These are phyloP conservation scores for Drosophila mayaguana DNA, from an alignment of 2,888 invertebrate species.

Conservation along the genomic window DNA sequence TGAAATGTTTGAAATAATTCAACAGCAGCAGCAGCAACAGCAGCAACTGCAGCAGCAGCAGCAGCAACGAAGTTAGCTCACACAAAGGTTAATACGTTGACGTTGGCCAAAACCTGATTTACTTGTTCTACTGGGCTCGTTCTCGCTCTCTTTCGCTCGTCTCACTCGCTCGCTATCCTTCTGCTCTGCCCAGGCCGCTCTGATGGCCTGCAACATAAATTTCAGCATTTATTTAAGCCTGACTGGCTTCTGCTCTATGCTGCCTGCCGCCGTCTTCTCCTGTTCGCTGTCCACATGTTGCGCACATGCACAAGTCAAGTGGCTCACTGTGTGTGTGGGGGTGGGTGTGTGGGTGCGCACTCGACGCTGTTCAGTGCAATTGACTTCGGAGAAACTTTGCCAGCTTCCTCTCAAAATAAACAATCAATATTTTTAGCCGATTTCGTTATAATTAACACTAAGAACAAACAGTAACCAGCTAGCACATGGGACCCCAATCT, in stretches of 20 bases:
- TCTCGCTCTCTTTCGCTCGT: background rate
- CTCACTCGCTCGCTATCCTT: constrained; percentile 17
- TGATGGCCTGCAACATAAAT: constrained; percentile 43
- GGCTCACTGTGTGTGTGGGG: constrained; percentile 1
- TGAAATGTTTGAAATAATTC: constrained; percentile 75
- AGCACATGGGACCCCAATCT: constrained; percentile 13
- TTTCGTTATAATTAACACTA: constrained; percentile 39
- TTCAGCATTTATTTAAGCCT: constrained; percentile 31
- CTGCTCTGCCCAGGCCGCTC: constrained; percentile 40
- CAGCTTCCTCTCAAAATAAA: constrained; percentile 41
- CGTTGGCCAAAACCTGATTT: constrained; percentile 71
- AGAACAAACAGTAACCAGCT: constrained; percentile 7
- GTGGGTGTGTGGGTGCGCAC: background rate
- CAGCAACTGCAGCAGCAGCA: constrained; percentile 6
- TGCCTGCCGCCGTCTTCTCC: background rate
- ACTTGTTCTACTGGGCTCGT: constrained; percentile 62
- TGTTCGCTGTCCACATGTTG: constrained; percentile 24
- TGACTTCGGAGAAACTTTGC: constrained; percentile 11
- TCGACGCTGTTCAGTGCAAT: constrained; percentile 20
- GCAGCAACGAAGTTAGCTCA: constrained; percentile 7
- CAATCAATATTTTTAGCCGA: constrained; percentile 63
- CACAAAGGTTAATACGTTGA: constrained; percentile 73
- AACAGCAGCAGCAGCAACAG: constrained; percentile 35
- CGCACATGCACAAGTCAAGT: constrained; percentile 26
- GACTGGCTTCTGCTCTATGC: constrained; percentile 21